Evolutionary conservation across 1,140 invertebrate genomes (phyloP).

Genomic region (Drosophila novamexicana): DNA sequence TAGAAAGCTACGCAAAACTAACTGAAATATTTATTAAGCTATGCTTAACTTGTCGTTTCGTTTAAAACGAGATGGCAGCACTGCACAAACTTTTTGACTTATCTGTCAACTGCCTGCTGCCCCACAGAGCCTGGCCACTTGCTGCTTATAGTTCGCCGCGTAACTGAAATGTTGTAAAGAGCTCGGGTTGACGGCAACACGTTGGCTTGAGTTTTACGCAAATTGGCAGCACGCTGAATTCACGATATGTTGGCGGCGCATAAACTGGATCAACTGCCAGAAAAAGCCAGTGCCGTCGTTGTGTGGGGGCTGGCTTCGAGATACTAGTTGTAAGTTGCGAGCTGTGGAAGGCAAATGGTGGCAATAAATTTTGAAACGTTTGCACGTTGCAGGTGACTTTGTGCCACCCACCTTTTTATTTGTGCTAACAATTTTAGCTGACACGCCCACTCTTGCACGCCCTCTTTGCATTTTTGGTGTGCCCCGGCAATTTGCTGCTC

Average conservation of each 20-base stretch:
- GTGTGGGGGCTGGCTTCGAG: not conserved
- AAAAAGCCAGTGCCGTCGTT: not conserved
- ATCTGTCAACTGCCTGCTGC: not conserved
- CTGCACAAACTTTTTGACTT: not conserved
- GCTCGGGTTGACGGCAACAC: not conserved
- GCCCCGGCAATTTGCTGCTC: constrained; percentile 72
- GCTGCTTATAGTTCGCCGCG: not conserved
- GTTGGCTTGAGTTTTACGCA: not conserved
- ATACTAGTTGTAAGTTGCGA: too few relatives aligned
- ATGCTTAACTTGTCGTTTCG: too few relatives aligned
- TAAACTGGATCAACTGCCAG: constrained; percentile 4
- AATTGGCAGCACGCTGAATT: constrained; percentile 16
- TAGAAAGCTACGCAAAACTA: too few relatives aligned
- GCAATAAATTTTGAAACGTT: constrained; percentile 74
- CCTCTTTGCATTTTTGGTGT: constrained; percentile 40
- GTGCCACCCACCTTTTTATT: constrained; percentile 54
- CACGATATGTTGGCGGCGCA: constrained; percentile 15
- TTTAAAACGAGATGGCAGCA: not conserved
- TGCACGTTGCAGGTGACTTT: constrained; percentile 72
- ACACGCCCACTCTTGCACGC: constrained; percentile 1
- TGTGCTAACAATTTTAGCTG: constrained; percentile 71
- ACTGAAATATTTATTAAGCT: too few relatives aligned
- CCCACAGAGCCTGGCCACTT: not conserved
- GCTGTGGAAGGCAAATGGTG: constrained; percentile 53
- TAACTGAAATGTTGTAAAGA: not conserved